Evolutionary conservation across 2,113 vertebrate genomes (phyloP).

Genomic region (Toxotes chatareus): DNA sequence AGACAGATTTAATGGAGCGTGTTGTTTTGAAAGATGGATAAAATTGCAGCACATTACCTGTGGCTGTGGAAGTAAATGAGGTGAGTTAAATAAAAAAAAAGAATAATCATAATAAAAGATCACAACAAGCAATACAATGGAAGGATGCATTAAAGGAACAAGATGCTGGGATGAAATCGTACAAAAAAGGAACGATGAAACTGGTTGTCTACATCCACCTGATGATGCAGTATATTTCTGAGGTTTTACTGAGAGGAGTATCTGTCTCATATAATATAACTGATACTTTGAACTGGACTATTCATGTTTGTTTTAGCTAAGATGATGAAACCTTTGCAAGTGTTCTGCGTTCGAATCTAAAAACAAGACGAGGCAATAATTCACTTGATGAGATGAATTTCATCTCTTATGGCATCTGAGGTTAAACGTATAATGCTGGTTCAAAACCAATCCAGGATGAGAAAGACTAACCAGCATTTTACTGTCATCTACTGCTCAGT

Average conservation of each 20-base stretch:
- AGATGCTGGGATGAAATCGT: conserved; percentile 70
- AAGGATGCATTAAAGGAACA: conserved; percentile 71
- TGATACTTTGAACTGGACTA: conserved; percentile 15
- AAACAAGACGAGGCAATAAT: conserved; percentile 31
- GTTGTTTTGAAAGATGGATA: conserved; percentile 41
- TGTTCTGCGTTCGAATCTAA: conserved; percentile 60
- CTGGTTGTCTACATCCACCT: conserved; percentile 82
- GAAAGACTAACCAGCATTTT: conserved; percentile 37
- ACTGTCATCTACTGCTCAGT: conserved; percentile 22
- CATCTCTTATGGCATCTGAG: conserved; percentile 36
- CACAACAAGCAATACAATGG: conserved; percentile 50
- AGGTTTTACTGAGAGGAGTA: conserved; percentile 43
- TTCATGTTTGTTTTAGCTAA: conserved; percentile 69
- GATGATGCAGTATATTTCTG: conserved; percentile 76
- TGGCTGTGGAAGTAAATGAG: conserved; percentile 52
- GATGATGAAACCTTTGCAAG: conserved; percentile 79
- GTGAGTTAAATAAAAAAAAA: conserved; percentile 14
- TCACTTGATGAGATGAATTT: conserved; percentile 49
- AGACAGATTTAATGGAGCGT: conserved; percentile 32
- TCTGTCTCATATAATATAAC: conserved; percentile 4
- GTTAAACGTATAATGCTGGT: conserved; percentile 41
- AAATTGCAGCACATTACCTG: conserved; percentile 55
- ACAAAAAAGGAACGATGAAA: conserved; percentile 72
- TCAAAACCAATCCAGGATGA: conserved; percentile 50
- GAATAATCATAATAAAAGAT: conserved; percentile 38